A percentile compares a stretch with the other conserved stretches of the same genome.
Evolutionary conservation across 2,113 vertebrate genomes (phyloP).

Genomic region (Pristiophorus japonicus): DNA sequence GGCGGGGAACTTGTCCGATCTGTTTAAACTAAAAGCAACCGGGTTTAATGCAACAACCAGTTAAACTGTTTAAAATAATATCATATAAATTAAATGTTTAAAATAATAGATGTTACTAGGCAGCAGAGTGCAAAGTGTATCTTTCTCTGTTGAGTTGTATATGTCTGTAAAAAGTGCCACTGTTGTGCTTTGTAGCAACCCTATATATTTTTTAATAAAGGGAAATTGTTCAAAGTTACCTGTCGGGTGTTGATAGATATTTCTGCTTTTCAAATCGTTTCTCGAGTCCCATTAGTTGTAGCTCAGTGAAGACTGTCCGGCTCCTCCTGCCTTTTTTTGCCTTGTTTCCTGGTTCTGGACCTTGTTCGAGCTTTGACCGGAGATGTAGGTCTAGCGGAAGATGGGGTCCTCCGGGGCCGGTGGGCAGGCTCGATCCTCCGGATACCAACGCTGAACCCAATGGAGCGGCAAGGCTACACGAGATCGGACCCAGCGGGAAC

Average conservation of each 20-base stretch:
- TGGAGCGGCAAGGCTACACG: slow-evolving; percentile 71
- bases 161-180: neutral
- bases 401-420: slow-evolving; percentile 63
- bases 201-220: neutral
- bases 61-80: neutral
- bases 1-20: neutral
- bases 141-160: neutral
- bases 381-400: slow-evolving; percentile 91
- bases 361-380: slow-evolving; percentile 82
- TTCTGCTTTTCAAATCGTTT: slow-evolving; percentile 99
- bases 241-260: slow-evolving; percentile 94
- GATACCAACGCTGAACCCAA: slow-evolving; percentile 73
- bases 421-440: slow-evolving; percentile 69
- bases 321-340: slow-evolving; percentile 93
- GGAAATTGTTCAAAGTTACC: slow-evolving; percentile 56
- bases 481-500: slow-evolving; percentile 82
- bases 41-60: neutral
- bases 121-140: neutral
- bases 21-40: neutral
- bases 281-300: slow-evolving; percentile 97
- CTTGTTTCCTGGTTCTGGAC: slow-evolving; percentile 66
- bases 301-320: slow-evolving; percentile 93
- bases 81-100: neutral
- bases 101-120: neutral
- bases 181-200: neutral